These are phyloP conservation scores for Erythrocercus mccallii DNA, from an alignment of 2,113 vertebrate genomes.

Conservation along the genomic window DNA sequence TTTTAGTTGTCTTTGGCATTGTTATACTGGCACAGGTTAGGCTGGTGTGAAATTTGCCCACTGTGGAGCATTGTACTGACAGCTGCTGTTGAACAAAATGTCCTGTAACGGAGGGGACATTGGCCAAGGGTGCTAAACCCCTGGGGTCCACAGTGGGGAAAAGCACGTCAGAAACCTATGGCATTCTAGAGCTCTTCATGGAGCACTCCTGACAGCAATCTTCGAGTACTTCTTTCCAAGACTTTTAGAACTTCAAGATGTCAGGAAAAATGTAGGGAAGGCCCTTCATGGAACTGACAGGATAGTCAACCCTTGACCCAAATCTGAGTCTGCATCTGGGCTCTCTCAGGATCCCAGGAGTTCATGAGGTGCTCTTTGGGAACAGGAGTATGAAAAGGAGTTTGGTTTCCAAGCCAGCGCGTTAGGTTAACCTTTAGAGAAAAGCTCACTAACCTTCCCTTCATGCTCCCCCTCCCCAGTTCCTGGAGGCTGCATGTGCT, in stretches of 20 bases:
- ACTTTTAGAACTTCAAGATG: background rate
- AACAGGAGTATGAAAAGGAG: background rate
- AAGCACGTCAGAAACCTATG: background rate
- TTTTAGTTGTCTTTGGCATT: background rate
- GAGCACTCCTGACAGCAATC: background rate
- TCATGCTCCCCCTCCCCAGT: background rate
- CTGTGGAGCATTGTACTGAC: background rate
- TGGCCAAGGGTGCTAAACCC: background rate
- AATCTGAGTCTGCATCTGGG: background rate
- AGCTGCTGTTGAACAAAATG: background rate
- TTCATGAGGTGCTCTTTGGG: background rate
- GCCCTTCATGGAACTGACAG: background rate
- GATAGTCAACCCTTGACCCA: background rate
- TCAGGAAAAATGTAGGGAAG: background rate
- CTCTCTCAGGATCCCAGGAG: background rate
- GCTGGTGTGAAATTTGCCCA: background rate
- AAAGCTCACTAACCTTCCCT: slow-evolving; percentile 43
- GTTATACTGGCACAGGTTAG: background rate
- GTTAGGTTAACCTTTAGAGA: background rate
- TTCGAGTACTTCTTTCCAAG: background rate
- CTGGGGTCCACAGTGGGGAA: background rate
- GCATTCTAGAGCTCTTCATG: background rate
- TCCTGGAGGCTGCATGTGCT: slow-evolving; percentile 40
- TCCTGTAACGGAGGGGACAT: background rate
- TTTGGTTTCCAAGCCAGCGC: background rate